A percentile compares a stretch with the other conserved stretches of the same genome.
Conservation (phyloP, 2,888 invertebrate genomes). For the Acanthosepion lycidas region DNA sequence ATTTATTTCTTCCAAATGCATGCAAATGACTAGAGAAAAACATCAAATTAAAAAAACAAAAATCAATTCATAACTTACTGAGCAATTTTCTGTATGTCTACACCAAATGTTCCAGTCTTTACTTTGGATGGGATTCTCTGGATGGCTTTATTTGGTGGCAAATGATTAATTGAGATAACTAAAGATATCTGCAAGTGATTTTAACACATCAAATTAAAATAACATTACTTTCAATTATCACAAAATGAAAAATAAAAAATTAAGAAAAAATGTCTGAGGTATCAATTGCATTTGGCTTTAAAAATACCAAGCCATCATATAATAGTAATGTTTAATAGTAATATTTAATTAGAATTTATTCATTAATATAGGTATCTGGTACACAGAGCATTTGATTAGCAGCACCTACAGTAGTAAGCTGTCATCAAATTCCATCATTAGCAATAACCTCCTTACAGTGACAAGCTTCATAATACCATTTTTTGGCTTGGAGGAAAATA, state of each 20-base stretch:
- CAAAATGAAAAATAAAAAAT: background rate
- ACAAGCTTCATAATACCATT: too few species aligned
- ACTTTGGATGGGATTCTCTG: slow-evolving; percentile 90
- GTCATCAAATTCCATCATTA: too few species aligned
- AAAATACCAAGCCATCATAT: too few species aligned
- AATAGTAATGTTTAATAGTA: too few species aligned
- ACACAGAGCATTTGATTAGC: too few species aligned
- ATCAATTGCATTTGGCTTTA: too few species aligned
- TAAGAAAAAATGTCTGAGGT: too few species aligned
- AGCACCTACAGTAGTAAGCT: too few species aligned
- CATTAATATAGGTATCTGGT: too few species aligned
- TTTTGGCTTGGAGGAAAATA: too few species aligned
- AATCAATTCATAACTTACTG: background rate
- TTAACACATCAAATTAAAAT: background rate
- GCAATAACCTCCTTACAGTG: too few species aligned
- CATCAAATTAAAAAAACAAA: background rate
- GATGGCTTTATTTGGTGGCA: slow-evolving; percentile 88
- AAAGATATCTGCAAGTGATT: slow-evolving; percentile 76
- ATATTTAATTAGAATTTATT: too few species aligned
- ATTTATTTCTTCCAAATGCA: background rate
- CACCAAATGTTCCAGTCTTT: slow-evolving; percentile 91
- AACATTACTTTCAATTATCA: background rate
- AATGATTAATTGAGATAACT: slow-evolving; percentile 83
- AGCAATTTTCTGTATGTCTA: slow-evolving; percentile 80
- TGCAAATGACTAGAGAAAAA: background rate